Evolutionary conservation across 2,797 vertebrate species (phyloP), one percentile per base, ranked within the genome.

Genomic region (Crocodylus rhombifer): DNA sequence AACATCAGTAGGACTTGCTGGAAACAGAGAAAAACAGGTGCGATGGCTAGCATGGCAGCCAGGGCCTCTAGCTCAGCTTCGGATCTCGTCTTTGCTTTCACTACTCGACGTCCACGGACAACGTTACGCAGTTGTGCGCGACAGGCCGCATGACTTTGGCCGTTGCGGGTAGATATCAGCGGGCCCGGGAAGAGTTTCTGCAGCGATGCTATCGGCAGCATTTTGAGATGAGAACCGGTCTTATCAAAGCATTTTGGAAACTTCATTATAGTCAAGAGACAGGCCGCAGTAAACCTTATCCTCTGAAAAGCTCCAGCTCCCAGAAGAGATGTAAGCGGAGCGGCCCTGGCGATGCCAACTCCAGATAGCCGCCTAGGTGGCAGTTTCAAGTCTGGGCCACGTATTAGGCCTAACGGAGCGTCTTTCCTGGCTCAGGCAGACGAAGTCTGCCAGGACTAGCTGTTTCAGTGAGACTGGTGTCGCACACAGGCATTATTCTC

Each of bases 301-400:
- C 25, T 30, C 57, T 1, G 4, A 74, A 63, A 33, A 1, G 2
- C 36, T 25, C 71, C 25, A 23, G 56, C 23, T 14, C 6, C 69
- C 23, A 2, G 42, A 33, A 5, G 1, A 21, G 2, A 17, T 5
- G 0, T 42, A 3, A 30, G 33, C 80, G 42, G 28, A 90, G 80
- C 28, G 13, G 28, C 76, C 17, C 55, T 0, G 0, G 25, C 11
- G 51, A 2, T 26, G 14, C 0, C 0, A 60, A 25, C 87, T 63
- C 28, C 15, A 5, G 2, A 10, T 0, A 77, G 74, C 14, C 58
- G 11, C 26, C 80, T 25, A 30, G 21, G 80, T 61, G 10, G 0
- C 42, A 12, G 36, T 0, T 21, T 14, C 3, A 13, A 3, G 7
- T 28, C 75, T 2, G 81, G 56, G 79, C 85, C 64, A 2, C 63